Base-by-base conservation (phyloP, 2,113 vertebrate species). In the Muntiacus muntjak region DNA sequence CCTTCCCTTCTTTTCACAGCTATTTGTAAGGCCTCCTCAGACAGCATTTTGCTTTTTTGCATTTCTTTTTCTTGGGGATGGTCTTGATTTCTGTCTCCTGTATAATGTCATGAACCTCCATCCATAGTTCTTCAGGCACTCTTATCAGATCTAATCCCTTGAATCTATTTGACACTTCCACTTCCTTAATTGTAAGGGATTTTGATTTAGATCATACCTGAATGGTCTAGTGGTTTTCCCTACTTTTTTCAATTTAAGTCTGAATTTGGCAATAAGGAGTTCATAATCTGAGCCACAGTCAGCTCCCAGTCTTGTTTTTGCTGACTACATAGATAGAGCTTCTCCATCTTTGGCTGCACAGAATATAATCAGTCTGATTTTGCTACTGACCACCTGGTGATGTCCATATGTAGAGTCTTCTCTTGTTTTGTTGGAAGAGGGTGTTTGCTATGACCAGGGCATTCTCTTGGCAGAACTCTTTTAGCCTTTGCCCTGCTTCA, bases 341-440 rank as follows among this genome's bases (percentile, higher is more conserved):
- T 71, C 67, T 71, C 10, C n/a, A 21, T 71, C n/a, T 71, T 71
- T 71, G n/a, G 9, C n/a, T 71, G 9, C 67, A 71, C 36, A 71
- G 67, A 36, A 36, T 23, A 71, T 71, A 36, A 71, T 71, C n/a
- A 67, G 4, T 67, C 17, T 10, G 17, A 21, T 67, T 36, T 67
- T 0, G 0, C 17, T 36, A 21, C 21, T 71, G 17, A 19, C n/a
- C 67, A 36, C 11, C 19, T 71, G 9, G 9, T 71, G 19, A 71
- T 71, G 67, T 36, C 19, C 19, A 36, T 36, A 10, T 36, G 67
- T 71, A 71, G 67, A 36, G 2, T 36, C 19, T 71, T 36, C n/a
- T 71, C 67, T 23, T 71, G 67, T 71, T 9, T 71, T 71, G 9
- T 71, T 36, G 67, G n/a, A 71, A 71, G 67, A 71, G 9, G n/a